Percentiles rank a stretch among this genome's conserved stretches.
Conservation (phyloP, 35 echinoderm and acorn worm species). For the Holothuria glaberrima region DNA sequence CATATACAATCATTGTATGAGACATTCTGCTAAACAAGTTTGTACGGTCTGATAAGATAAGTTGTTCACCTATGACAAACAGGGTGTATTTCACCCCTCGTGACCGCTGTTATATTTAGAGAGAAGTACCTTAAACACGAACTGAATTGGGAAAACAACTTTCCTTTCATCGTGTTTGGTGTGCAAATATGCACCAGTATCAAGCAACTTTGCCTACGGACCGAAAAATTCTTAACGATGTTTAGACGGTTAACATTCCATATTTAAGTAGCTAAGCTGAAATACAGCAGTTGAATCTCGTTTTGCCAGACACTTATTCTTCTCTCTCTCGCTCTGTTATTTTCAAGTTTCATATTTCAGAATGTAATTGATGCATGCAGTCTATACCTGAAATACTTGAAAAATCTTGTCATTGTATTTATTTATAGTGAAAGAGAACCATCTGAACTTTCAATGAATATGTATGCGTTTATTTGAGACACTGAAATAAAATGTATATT, state of each 20-base stretch:
- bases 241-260: slow-evolving; percentile 26
- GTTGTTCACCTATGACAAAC: too few relatives aligned
- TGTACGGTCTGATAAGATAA: too few relatives aligned
- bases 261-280: slow-evolving; percentile 12
- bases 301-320: neutral
- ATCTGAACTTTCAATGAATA: slow-evolving; percentile 48
- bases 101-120: too few relatives aligned
- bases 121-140: slow-evolving; percentile 15
- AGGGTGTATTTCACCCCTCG: too few relatives aligned
- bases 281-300: neutral
- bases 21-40: too few relatives aligned
- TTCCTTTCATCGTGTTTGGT: slow-evolving; percentile 16
- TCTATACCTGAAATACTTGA: too few relatives aligned
- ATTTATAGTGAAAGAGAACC: slow-evolving; percentile 30
- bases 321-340: neutral
- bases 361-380: too few relatives aligned
- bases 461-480: slow-evolving; percentile 42
- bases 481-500: slow-evolving; percentile 54
- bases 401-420: neutral
- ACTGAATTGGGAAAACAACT: slow-evolving; percentile 37
- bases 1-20: too few relatives aligned
- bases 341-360: neutral
- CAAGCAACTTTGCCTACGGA: neutral
- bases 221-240: neutral
- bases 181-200: slow-evolving; percentile 31